These are phyloP conservation scores for Buphagus erythrorhynchus DNA, from an alignment of 2,797 vertebrate species.

Conservation along the genomic window DNA sequence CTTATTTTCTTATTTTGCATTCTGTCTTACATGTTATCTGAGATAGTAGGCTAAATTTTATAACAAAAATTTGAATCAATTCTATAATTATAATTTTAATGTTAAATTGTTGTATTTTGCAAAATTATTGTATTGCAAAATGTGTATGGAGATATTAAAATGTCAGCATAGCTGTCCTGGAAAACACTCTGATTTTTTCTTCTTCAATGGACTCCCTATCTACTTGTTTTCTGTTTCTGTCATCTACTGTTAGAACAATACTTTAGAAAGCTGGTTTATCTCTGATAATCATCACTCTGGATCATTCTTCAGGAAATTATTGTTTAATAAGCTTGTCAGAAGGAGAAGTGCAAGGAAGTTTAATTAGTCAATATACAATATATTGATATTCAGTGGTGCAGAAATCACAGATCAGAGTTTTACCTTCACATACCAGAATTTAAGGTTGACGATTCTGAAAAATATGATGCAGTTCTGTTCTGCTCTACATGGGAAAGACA, in stretches of 20 bases:
- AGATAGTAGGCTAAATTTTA: not conserved
- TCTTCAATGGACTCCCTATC: not conserved
- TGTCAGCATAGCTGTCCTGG: not conserved
- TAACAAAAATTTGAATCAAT: not conserved
- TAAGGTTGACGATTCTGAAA: not conserved
- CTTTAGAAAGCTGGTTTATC: not conserved
- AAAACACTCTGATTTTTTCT: not conserved
- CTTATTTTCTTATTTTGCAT: not conserved
- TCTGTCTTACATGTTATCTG: not conserved
- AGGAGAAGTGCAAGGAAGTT: not conserved
- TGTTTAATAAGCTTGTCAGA: slow-evolving; percentile 28
- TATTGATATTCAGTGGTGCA: not conserved
- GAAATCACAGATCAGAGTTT: not conserved
- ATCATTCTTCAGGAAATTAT: slow-evolving; percentile 18
- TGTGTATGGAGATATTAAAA: not conserved
- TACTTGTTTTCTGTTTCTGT: not conserved
- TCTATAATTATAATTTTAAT: not conserved
- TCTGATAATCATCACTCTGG: not conserved
- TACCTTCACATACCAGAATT: not conserved
- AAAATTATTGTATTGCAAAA: not conserved
- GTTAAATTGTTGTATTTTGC: not conserved
- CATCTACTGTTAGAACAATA: not conserved
- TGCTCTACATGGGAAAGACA: not conserved
- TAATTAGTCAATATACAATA: not conserved
- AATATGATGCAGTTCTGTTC: not conserved